phyloP scores from a whole-genome alignment of 2,113 vertebrate genomes.

The Zosterops borbonicus region DNA sequence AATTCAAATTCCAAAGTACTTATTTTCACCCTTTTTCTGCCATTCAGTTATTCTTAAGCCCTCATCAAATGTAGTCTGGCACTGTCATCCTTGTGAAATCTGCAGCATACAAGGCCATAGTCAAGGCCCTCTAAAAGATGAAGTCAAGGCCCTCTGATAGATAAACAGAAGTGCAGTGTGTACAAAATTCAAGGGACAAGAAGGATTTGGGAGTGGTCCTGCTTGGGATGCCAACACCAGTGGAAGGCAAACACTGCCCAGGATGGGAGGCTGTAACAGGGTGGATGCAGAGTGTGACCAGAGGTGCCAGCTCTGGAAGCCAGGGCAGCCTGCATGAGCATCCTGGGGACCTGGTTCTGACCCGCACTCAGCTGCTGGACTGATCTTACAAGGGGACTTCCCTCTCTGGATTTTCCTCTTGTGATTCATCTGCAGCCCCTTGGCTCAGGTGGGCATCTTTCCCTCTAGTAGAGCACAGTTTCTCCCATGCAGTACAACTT shows the following conservation, averaged over 20 bases:
- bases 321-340: background rate
- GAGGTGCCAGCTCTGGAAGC: background rate
- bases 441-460: background rate
- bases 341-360: background rate
- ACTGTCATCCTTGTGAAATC: background rate
- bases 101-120: background rate
- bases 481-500: background rate
- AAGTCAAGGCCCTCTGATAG: background rate
- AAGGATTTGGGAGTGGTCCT: background rate
- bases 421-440: background rate
- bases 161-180: background rate
- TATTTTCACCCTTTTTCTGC: background rate
- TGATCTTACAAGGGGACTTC: background rate
- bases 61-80: background rate
- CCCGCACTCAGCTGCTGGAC: background rate
- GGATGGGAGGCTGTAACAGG: background rate
- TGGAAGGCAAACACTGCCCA: background rate
- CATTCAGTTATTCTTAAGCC: background rate
- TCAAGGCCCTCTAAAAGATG: background rate
- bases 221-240: fast-evolving
- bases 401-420: background rate
- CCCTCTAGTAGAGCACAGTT: no score
- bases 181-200: background rate
- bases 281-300: background rate
- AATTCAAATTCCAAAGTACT: background rate